phyloP scores from a whole-genome alignment of 2,888 invertebrate species.

The Parnassius glacialis region DNA sequence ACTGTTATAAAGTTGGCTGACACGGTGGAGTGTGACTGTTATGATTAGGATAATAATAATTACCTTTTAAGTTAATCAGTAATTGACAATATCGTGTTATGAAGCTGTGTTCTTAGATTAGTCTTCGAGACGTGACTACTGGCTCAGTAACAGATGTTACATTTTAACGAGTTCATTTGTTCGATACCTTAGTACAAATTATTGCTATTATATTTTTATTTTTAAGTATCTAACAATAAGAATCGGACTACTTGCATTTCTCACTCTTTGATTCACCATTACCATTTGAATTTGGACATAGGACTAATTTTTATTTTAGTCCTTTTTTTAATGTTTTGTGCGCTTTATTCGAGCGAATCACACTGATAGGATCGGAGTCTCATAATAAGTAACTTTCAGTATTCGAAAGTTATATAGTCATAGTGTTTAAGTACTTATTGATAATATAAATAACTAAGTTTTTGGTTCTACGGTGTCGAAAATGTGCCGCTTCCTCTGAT shows the following conservation, averaged over 20 bases:
- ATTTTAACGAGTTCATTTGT: neutral
- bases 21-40: neutral
- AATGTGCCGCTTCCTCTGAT: neutral
- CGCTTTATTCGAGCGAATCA: neutral
- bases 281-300: constrained; percentile 4
- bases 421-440: constrained; percentile 45
- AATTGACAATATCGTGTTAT: neutral
- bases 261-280: neutral
- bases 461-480: neutral
- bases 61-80: neutral
- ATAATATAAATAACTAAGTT: neutral
- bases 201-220: neutral
- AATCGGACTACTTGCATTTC: neutral
- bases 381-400: constrained; percentile 50
- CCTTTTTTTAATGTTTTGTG: neutral
- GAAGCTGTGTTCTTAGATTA: neutral
- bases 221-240: neutral
- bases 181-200: constrained; percentile 8
- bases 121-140: neutral
- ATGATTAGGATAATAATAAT: neutral
- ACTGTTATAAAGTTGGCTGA: neutral
- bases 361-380: constrained; percentile 50
- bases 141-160: neutral
- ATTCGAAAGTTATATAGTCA: constrained; percentile 51
- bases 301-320: neutral